Conservation (phyloP, 2,888 invertebrate species). For the Muschampia plurimacula region DNA sequence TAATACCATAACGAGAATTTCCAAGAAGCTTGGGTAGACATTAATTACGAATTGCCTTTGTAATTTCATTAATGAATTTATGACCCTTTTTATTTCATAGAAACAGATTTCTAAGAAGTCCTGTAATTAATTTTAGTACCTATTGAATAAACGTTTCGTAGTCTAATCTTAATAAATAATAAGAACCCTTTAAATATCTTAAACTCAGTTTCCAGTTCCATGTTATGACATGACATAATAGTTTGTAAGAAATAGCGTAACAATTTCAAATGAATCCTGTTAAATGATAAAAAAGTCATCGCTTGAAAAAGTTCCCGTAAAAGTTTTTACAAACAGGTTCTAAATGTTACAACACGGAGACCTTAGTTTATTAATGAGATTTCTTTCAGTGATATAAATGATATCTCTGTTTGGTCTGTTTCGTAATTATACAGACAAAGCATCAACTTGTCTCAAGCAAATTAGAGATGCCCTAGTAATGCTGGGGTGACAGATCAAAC, state of each 20-base stretch:
- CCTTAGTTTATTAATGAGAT: background rate
- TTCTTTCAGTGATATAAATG: conserved; percentile 14
- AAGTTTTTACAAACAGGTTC: background rate
- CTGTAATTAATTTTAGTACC: background rate
- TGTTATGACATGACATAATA: background rate
- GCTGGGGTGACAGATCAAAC: conserved; percentile 72
- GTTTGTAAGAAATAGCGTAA: background rate
- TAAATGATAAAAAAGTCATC: background rate
- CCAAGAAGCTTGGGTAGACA: conserved; percentile 14
- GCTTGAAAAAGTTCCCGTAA: background rate
- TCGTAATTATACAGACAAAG: conserved; percentile 67
- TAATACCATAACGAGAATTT: conserved; percentile 13
- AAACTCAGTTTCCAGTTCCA: background rate
- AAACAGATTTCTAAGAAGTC: conserved; percentile 4
- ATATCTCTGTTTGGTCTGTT: conserved; percentile 11
- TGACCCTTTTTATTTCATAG: conserved; percentile 9
- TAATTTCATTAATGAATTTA: conserved; percentile 26
- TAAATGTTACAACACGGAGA: background rate
- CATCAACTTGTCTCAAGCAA: conserved; percentile 69
- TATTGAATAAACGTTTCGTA: background rate
- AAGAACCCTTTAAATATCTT: background rate
- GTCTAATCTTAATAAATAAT: background rate
- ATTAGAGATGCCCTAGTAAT: conserved; percentile 62
- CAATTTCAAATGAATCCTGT: background rate
- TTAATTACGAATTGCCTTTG: conserved; percentile 22